Conservation (phyloP, 1,140 invertebrate genomes). For the Ostrea edulis region DNA sequence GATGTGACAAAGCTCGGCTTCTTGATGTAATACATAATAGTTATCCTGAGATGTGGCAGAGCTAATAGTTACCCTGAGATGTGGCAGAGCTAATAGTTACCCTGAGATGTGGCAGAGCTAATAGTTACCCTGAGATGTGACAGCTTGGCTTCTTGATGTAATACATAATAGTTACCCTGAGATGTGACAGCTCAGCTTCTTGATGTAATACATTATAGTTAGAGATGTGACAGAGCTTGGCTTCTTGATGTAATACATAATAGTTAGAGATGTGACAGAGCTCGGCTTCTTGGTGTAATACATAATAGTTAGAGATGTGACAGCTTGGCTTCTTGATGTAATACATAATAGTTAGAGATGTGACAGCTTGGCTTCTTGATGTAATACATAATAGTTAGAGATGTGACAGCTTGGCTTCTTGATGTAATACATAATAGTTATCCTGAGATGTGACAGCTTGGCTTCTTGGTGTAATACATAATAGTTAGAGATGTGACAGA, state of each 20-base stretch:
- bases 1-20: conserved; percentile 4
- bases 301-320: conserved; percentile 8
- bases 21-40: background rate
- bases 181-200: conserved; percentile 16
- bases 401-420: conserved; percentile 17
- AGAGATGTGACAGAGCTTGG: background rate
- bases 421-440: background rate
- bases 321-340: conserved; percentile 3
- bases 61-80: too few species aligned
- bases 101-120: conserved; percentile 1
- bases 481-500: background rate
- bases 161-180: conserved; percentile 27
- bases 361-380: conserved; percentile 3
- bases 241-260: conserved; percentile 13
- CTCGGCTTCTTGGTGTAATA: conserved; percentile 12
- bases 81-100: background rate
- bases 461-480: conserved; percentile 12
- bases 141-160: conserved; percentile 3
- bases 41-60: conserved; percentile 2
- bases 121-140: conserved; percentile 24
- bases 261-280: background rate
- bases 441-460: conserved; percentile 4
- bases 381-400: background rate
- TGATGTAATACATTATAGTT: conserved; percentile 8
- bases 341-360: conserved; percentile 6